Evolutionary conservation across 2,888 invertebrate species (phyloP), one percentile per base, ranked within the genome.

Genomic region (Latheticus oryzae): DNA sequence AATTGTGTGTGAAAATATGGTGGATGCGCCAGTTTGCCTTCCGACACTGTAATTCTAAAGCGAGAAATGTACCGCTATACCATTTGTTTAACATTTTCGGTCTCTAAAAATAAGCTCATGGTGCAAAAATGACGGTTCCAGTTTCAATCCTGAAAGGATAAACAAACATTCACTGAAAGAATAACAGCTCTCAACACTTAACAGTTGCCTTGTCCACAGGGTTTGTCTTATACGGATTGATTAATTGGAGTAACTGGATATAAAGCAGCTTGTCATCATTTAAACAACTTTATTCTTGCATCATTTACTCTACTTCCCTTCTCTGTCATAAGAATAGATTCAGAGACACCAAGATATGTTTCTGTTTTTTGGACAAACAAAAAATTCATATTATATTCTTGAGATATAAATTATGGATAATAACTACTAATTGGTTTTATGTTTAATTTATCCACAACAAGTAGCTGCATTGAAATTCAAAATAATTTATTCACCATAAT

Each of bases 161-260:
- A 60, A 60, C 57, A 60, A 60, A 65, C 58, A 61, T 47, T 47
- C 40, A 48, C 58, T 40, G 56, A 57, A 63, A 58, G 53, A 60
- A 60, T 60, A 62, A 62, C 62, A 62, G 43, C 57, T 54, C 40
- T 55, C 54, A 47, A 62, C 62, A 62, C 62, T 62, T 62, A 60
- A 40, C 62, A 62, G 62, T 17, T 9, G 28, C 38, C 30, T 7
- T 32, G 45, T 45, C 37, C 52, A 32, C 32, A 21, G 13, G 9
- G 42, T 43, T 40, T 43, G 42, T 28, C 51, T 30, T 28, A 40
- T 47, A 37, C 38, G 37, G 56, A 56, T 56, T 56, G 56, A 56
- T 56, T 56, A 56, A 56, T 56, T 56, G 56, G 38, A 19, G 55
- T 48, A 55, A 55, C 55, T 48, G 48, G 55, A 55, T 54, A 38